Percentiles rank a stretch among this genome's conserved stretches.
These are phyloP conservation scores for Poicephalus meyeri DNA, from an alignment of 2,113 vertebrate species.

Conservation along the genomic window DNA sequence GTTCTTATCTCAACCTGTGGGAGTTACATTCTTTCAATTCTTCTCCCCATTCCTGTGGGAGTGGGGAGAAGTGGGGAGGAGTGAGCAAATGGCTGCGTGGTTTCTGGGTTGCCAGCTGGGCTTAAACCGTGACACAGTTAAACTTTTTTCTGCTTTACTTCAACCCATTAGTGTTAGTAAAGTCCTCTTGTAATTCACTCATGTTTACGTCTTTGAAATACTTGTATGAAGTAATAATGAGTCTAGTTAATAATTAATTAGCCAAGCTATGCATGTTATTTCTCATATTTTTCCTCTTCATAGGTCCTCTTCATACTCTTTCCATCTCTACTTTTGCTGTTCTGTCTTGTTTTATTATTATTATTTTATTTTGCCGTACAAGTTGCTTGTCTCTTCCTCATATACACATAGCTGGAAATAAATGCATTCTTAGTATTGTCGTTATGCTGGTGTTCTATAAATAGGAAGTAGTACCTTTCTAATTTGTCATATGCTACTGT, in stretches of 20 bases:
- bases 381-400: conserved; percentile 14
- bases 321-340: neutral
- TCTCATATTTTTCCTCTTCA: neutral
- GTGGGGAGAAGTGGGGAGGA: too few species aligned
- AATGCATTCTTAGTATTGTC: conserved; percentile 6
- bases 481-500: neutral
- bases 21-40: too few species aligned
- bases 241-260: conserved; percentile 17
- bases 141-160: neutral
- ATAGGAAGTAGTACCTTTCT: neutral
- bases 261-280: neutral
- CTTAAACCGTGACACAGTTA: neutral
- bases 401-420: neutral
- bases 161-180: neutral
- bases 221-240: neutral
- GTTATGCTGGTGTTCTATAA: neutral
- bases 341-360: neutral
- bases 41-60: too few species aligned
- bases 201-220: neutral
- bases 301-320: neutral
- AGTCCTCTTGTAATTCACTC: neutral
- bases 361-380: neutral
- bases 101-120: too few species aligned
- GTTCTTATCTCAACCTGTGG: too few species aligned
- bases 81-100: too few species aligned